Evolutionary conservation across 2,888 invertebrate genomes (phyloP), one percentile per base, ranked within the genome.

Genomic region (Harmothoe impar): DNA sequence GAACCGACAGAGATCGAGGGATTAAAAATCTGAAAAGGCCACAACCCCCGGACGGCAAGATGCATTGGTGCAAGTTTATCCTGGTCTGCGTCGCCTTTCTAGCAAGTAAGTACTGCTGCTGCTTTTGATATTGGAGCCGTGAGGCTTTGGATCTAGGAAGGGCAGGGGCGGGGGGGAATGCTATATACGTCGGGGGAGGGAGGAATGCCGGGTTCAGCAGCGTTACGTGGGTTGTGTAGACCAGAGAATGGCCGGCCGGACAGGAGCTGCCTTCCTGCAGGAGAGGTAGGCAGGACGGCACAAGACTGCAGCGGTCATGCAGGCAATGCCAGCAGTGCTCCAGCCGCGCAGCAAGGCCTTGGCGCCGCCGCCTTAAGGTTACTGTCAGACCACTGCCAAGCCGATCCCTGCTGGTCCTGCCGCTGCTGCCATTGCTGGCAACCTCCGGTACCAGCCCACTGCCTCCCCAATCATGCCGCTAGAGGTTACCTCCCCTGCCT

Each of bases 51-150:
- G 3, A 7, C 72, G 72, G 0, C 72, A 15, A 29, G 72, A 72
- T 72, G 72, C 72, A 72, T 29, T 72, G 29, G 72, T 72, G 72
- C 72, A 72, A 72, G 72, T 15, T 72, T 29, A 29, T 29, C 72
- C 31, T 72, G 15, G 5, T 72, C 72, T 72, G 72, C 72, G 72
- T 72, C 72, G 72, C 31, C 29, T 29, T 72, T 72, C 25, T 72
- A 72, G 72, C 72, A 72, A 72, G 72, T 72, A 29, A 72, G 72
- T 72, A 25, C 25, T 12, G 10, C 43, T 43, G 43, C 43, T 43
- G 43, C 5, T 10, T 72, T 72, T 72, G 29, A 15, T 72, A 62
- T 62, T n/a, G 62, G 23, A n/a, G n/a, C n/a, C 72, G 29, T 72
- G 29, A 15, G 15, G 72, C 25, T 25, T 29, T 12, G 31, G 72